These are phyloP conservation scores for Eupithecia centaureata DNA, from an alignment of 2,888 invertebrate genomes.

Conservation along the genomic window DNA sequence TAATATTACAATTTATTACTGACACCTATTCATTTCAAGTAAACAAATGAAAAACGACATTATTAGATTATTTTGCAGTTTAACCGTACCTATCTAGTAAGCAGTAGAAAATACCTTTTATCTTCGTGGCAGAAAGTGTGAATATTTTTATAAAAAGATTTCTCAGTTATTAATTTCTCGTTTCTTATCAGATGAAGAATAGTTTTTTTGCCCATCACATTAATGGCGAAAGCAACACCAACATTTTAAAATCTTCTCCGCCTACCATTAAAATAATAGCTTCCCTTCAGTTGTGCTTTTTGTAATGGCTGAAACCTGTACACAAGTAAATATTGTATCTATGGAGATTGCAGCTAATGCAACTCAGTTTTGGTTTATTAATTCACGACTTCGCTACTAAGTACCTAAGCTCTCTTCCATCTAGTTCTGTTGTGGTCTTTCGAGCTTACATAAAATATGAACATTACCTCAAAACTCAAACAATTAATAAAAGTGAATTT, in stretches of 20 bases:
- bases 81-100: background rate
- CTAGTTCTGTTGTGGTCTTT: background rate
- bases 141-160: background rate
- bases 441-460: background rate
- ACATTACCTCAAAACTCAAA: background rate
- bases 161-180: slow-evolving; percentile 31
- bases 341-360: slow-evolving; percentile 31
- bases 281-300: slow-evolving; percentile 67
- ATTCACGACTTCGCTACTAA: background rate
- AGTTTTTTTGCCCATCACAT: slow-evolving; percentile 67
- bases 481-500: background rate
- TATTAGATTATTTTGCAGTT: background rate
- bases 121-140: background rate
- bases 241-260: slow-evolving; percentile 68
- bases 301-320: slow-evolving; percentile 50
- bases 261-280: slow-evolving; percentile 80
- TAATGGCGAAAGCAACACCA: slow-evolving; percentile 71
- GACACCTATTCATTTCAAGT: background rate
- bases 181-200: slow-evolving; percentile 58
- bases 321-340: slow-evolving; percentile 45
- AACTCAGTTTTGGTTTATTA: slow-evolving; percentile 2
- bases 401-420: background rate
- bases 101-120: background rate
- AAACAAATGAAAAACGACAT: background rate
- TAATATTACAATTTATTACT: background rate